Conservation (phyloP, 1,140 invertebrate species). For the Acromyrmex echinatior region DNA sequence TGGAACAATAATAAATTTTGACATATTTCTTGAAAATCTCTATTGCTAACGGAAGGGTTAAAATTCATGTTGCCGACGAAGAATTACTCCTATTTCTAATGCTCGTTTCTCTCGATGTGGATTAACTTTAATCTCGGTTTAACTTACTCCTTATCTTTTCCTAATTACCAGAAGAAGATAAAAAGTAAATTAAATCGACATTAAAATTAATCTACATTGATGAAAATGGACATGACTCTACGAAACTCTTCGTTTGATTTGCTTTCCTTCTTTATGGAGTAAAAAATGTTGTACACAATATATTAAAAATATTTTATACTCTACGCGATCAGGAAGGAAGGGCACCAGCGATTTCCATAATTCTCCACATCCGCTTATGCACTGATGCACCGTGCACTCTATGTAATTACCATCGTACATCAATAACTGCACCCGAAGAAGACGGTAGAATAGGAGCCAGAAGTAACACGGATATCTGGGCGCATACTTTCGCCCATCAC, state of each 20-base stretch:
- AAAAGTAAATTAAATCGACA: no score
- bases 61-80: no score
- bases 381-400: conserved; percentile 63
- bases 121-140: no score
- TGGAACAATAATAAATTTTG: no score
- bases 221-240: background rate
- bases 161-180: no score
- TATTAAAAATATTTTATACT: background rate
- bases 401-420: conserved; percentile 69
- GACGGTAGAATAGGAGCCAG: background rate
- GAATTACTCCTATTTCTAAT: no score
- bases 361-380: conserved; percentile 34
- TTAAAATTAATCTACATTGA: no score
- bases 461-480: conserved; percentile 12
- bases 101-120: no score
- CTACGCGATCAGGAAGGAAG: background rate
- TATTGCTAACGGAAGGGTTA: background rate
- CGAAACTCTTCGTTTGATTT: background rate
- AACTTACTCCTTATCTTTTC: no score
- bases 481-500: conserved; percentile 30
- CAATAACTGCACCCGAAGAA: conserved; percentile 28
- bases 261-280: background rate
- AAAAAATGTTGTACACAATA: background rate
- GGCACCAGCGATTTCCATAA: conserved; percentile 30
- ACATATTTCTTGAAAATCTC: no score